phyloP scores from a whole-genome alignment of 2,113 vertebrate species.

The Recurvirostra avosetta region DNA sequence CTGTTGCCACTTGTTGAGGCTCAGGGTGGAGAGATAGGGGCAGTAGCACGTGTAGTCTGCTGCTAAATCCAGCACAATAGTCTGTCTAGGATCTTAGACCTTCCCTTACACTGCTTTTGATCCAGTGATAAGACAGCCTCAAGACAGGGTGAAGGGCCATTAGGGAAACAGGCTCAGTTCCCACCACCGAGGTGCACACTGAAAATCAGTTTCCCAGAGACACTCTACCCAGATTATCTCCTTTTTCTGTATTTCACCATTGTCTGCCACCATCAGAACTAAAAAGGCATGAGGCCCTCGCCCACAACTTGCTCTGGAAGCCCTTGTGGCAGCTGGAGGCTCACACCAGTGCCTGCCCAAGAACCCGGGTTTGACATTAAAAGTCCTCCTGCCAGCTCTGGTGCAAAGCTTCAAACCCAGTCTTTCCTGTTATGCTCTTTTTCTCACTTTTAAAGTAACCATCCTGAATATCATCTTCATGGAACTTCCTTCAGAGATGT shows the following conservation, averaged over 20 bases:
- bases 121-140: not conserved
- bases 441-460: not conserved
- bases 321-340: not conserved
- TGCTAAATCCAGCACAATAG: not conserved
- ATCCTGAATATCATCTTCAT: not conserved
- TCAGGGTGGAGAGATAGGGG: not conserved
- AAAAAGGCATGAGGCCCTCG: not conserved
- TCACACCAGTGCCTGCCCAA: not conserved
- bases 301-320: not conserved
- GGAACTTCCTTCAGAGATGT: not conserved
- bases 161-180: not conserved
- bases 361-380: not conserved
- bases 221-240: not conserved
- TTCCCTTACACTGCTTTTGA: not conserved
- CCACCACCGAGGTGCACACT: not conserved
- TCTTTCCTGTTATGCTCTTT: not conserved
- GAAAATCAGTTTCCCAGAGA: not conserved
- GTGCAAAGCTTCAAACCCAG: not conserved
- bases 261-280: not conserved
- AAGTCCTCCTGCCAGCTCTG: not conserved
- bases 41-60: rapidly evolving
- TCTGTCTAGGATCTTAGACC: not conserved
- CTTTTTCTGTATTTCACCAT: not conserved
- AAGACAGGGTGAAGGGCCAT: not conserved
- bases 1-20: not conserved